phyloP scores from a whole-genome alignment of 2,888 invertebrate genomes.

The Deilephila elpenor region DNA sequence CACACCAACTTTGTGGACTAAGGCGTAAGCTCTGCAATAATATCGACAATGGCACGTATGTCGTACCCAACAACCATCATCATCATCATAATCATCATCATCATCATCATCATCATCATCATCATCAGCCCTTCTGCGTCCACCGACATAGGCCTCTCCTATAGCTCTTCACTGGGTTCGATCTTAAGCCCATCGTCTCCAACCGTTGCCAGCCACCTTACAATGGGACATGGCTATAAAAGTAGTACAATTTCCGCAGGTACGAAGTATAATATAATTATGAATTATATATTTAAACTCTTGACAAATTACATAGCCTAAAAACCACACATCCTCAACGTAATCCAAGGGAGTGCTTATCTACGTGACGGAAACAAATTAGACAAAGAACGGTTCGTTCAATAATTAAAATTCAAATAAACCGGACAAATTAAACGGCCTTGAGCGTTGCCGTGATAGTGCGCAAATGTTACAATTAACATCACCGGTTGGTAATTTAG shows the following conservation, averaged over 20 bases:
- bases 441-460: constrained; percentile 10
- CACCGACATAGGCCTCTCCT: too few species aligned
- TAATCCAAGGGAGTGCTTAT: not conserved
- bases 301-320: not conserved
- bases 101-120: too few species aligned
- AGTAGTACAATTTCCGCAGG: too few species aligned
- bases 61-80: too few species aligned
- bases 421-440: constrained; percentile 11
- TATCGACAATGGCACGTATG: too few species aligned
- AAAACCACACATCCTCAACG: not conserved
- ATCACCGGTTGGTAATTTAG: constrained; percentile 4
- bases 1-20: not conserved
- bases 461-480: not conserved
- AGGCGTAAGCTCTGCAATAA: too few species aligned
- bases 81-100: too few species aligned
- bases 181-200: too few species aligned
- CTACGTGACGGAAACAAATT: constrained; percentile 1
- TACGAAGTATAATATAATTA: not conserved
- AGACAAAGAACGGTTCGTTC: not conserved
- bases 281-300: not conserved
- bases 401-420: constrained; percentile 21
- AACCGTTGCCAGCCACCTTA: too few species aligned
- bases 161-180: too few species aligned
- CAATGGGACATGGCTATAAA: too few species aligned
- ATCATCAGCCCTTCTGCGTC: too few species aligned